Conservation (phyloP, 1,140 invertebrate genomes). For the Nasonia vitripennis region DNA sequence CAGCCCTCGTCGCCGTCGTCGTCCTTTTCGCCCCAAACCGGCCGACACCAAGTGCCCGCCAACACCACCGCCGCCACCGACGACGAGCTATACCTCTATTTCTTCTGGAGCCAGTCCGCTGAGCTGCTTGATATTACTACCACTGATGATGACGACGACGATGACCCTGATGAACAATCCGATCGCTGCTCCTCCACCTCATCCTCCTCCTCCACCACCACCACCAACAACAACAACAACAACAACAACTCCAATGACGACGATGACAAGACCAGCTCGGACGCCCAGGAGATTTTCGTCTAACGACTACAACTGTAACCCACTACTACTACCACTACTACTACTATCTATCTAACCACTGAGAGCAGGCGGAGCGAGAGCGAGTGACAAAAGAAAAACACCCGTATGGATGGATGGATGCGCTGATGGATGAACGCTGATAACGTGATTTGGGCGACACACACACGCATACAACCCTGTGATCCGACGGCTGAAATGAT, state of each 20-base stretch:
- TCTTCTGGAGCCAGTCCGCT: constrained; percentile 56
- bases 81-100: constrained; percentile 62
- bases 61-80: constrained; percentile 45
- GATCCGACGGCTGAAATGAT: constrained; percentile 58
- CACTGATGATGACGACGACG: constrained; percentile 19
- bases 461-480: constrained; percentile 54
- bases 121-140: background rate
- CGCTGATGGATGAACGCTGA: background rate
- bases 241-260: background rate
- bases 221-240: too few species aligned
- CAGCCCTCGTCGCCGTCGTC: background rate
- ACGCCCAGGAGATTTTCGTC: constrained; percentile 72
- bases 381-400: background rate
- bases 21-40: constrained; percentile 57
- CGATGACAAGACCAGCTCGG: constrained; percentile 57
- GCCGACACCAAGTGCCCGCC: constrained; percentile 57
- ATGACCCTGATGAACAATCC: constrained; percentile 21
- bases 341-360: background rate
- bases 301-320: constrained; percentile 54
- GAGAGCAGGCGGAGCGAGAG: background rate
- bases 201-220: background rate
- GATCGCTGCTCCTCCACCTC: background rate
- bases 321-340: background rate
- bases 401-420: background rate
- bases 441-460: background rate